These are phyloP conservation scores for Oxystoma pomonae DNA, from an alignment of 2,888 invertebrate species.

Conservation along the genomic window DNA sequence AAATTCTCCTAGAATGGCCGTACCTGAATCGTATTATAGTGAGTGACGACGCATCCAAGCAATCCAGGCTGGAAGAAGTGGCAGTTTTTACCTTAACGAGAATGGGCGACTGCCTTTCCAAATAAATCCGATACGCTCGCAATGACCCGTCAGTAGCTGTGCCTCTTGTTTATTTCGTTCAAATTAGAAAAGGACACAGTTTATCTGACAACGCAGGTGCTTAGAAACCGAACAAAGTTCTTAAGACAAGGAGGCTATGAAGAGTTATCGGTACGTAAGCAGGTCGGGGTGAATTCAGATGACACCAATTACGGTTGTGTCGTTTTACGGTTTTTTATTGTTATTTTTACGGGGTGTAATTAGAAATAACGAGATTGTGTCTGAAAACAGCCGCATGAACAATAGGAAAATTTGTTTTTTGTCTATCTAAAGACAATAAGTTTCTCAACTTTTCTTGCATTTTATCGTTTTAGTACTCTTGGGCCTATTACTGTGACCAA, in stretches of 20 bases:
- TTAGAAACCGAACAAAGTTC: not conserved
- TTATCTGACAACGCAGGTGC: too few relatives aligned
- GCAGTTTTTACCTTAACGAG: slow-evolving; percentile 10
- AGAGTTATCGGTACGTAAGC: not conserved
- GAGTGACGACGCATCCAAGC: slow-evolving; percentile 24
- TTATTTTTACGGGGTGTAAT: slow-evolving; percentile 28
- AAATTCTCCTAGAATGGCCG: slow-evolving; percentile 18
- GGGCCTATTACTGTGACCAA: too few relatives aligned
- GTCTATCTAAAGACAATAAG: too few relatives aligned
- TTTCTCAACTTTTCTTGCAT: too few relatives aligned
- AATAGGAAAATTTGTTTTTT: too few relatives aligned
- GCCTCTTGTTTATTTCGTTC: slow-evolving; percentile 41
- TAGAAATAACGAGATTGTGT: not conserved
- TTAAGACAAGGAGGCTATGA: not conserved
- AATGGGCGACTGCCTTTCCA: not conserved
- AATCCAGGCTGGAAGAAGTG: slow-evolving; percentile 23
- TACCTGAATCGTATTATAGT: slow-evolving; percentile 26
- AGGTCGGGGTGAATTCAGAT: slow-evolving; percentile 21
- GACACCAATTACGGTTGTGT: slow-evolving; percentile 17
- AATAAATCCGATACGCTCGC: too few relatives aligned
- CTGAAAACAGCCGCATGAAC: not conserved
- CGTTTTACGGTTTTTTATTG: slow-evolving; percentile 23
- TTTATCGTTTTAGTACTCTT: too few relatives aligned
- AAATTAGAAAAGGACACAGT: too few relatives aligned
- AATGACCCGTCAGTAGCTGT: too few relatives aligned